Conservation (phyloP, 2,888 invertebrate species). For the Zygaena filipendulae region DNA sequence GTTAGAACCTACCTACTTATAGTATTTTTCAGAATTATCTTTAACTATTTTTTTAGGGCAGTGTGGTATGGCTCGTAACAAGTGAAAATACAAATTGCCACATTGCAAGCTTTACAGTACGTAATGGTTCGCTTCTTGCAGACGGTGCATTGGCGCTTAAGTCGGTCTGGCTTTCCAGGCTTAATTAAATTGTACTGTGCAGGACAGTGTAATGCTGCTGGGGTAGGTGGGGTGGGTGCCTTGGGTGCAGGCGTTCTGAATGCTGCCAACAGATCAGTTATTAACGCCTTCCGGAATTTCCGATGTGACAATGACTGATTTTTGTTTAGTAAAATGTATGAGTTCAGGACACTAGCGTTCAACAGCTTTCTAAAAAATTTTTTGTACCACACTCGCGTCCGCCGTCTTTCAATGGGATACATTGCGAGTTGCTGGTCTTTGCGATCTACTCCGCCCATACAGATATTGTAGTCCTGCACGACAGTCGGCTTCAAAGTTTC, state of each 20-base stretch:
- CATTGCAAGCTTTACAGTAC: constrained; percentile 4
- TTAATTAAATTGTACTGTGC: constrained; percentile 2
- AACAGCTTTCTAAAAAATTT: constrained; percentile 15
- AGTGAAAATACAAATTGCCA: constrained; percentile 4
- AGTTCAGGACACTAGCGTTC: constrained; percentile 17
- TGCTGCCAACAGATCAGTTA: constrained; percentile 1
- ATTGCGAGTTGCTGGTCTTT: constrained; percentile 14
- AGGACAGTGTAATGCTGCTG: not conserved
- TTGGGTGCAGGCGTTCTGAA: not conserved
- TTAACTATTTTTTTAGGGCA: no score
- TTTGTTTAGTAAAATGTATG: constrained; percentile 8
- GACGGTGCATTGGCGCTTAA: constrained; percentile 1
- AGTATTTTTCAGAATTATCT: no score
- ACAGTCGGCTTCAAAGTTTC: constrained; percentile 6
- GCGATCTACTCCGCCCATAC: constrained; percentile 16
- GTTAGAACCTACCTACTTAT: no score
- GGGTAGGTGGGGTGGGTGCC: not conserved
- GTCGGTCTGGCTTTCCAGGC: constrained; percentile 1
- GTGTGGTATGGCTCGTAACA: constrained; percentile 6
- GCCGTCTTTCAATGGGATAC: constrained; percentile 16
- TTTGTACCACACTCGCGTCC: constrained; percentile 18
- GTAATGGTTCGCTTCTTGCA: constrained; percentile 2
- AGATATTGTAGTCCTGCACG: constrained; percentile 13
- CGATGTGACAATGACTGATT: constrained; percentile 6
- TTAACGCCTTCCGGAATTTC: constrained; percentile 6